phyloP scores from a whole-genome alignment of 2,797 vertebrate species.

The Sebastes hubbsi region DNA sequence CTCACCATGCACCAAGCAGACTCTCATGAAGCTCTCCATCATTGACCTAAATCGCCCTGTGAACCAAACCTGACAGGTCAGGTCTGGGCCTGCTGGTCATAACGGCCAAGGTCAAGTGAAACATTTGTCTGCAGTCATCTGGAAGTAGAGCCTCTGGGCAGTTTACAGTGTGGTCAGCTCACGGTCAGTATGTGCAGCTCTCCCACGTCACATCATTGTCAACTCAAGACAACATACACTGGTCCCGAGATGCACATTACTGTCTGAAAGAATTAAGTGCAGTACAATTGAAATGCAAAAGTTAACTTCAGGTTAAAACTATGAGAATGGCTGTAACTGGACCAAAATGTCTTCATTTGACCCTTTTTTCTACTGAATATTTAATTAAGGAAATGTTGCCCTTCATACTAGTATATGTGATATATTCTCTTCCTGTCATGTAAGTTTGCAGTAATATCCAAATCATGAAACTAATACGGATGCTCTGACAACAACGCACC shows the following conservation, averaged over 20 bases:
- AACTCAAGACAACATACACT: constrained; percentile 32
- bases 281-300: constrained; percentile 17
- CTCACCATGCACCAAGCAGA: constrained; percentile 23
- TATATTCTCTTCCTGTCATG: background rate
- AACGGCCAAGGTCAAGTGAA: constrained; percentile 60
- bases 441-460: constrained; percentile 24
- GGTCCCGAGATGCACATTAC: constrained; percentile 30
- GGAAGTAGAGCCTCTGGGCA: constrained; percentile 55
- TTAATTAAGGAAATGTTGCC: background rate
- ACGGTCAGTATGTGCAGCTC: constrained; percentile 47
- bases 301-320: constrained; percentile 9
- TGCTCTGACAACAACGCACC: background rate
- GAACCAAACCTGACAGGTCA: constrained; percentile 51
- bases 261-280: constrained; percentile 41
- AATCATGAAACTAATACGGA: background rate
- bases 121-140: constrained; percentile 65
- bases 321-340: background rate
- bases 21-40: constrained; percentile 30
- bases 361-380: background rate
- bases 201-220: constrained; percentile 56
- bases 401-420: background rate
- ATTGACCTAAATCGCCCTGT: constrained; percentile 37
- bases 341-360: background rate
- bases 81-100: constrained; percentile 21
- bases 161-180: constrained; percentile 52